These are phyloP conservation scores for Pangasius mekongensis DNA, from an alignment of 2,797 vertebrate genomes.

Conservation along the genomic window DNA sequence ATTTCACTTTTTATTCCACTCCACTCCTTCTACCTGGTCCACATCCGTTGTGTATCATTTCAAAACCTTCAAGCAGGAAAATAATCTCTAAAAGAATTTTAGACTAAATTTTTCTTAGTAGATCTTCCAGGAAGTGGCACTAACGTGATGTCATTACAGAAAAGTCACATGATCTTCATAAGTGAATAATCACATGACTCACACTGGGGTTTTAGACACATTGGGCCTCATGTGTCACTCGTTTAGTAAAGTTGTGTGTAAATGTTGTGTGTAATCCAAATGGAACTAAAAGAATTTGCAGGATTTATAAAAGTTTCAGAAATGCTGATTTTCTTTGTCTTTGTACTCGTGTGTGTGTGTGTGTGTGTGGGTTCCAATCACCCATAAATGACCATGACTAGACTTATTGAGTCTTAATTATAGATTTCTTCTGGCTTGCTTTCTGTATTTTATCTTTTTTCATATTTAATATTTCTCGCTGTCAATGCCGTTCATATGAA, in stretches of 20 bases:
- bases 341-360: background rate
- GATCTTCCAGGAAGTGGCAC: background rate
- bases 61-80: background rate
- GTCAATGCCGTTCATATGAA: background rate
- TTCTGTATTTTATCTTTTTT: background rate
- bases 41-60: background rate
- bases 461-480: background rate
- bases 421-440: background rate
- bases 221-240: background rate
- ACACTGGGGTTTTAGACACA: background rate
- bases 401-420: no score
- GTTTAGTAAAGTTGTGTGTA: background rate
- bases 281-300: background rate
- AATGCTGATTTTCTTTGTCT: background rate
- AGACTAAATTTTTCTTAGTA: background rate
- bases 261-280: background rate
- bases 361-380: no score
- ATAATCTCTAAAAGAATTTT: no score
- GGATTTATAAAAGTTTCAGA: background rate
- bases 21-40: no score
- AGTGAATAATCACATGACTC: background rate
- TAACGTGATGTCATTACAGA: background rate
- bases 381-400: no score
- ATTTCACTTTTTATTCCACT: background rate
- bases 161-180: background rate